Evolutionary conservation across 2,797 vertebrate species (phyloP).

Genomic region (Psittacula derbiana): DNA sequence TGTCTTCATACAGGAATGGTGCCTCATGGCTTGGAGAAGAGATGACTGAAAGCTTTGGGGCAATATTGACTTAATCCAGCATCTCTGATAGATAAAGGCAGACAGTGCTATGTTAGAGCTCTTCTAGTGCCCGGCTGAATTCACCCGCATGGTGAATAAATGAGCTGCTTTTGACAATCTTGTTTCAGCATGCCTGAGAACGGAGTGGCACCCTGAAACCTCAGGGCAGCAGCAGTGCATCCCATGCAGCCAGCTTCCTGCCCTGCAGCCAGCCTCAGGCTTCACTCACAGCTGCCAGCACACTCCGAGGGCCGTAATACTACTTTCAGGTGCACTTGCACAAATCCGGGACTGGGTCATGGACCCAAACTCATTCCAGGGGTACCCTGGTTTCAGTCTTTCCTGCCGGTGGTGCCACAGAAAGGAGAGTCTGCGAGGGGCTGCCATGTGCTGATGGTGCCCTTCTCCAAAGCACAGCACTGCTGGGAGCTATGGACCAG

Average conservation of each 20-base stretch:
- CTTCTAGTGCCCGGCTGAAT: not conserved
- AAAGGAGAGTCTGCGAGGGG: not conserved
- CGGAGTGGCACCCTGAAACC: not conserved
- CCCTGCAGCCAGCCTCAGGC: not conserved
- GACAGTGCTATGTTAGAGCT: not conserved
- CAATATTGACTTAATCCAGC: not conserved
- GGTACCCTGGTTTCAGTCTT: not conserved
- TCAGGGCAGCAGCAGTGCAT: not conserved
- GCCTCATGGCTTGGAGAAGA: not conserved
- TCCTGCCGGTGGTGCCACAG: accelerated
- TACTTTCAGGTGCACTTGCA: not conserved
- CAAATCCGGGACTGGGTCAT: accelerated
- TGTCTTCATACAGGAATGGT: not conserved
- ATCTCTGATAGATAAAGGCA: not conserved
- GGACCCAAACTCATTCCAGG: not conserved
- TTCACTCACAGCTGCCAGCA: not conserved
- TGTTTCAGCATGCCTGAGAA: not conserved
- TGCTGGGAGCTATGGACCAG: not conserved
- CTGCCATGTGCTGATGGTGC: not conserved
- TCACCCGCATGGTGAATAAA: not conserved
- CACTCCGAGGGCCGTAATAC: not conserved
- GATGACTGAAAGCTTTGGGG: not conserved
- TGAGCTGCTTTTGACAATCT: not conserved
- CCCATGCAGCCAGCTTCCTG: not conserved
- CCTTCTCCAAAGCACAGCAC: not conserved